Evolutionary conservation across 2,113 vertebrate species (phyloP), one percentile per base, ranked within the genome.

Genomic region (Sprattus sprattus): DNA sequence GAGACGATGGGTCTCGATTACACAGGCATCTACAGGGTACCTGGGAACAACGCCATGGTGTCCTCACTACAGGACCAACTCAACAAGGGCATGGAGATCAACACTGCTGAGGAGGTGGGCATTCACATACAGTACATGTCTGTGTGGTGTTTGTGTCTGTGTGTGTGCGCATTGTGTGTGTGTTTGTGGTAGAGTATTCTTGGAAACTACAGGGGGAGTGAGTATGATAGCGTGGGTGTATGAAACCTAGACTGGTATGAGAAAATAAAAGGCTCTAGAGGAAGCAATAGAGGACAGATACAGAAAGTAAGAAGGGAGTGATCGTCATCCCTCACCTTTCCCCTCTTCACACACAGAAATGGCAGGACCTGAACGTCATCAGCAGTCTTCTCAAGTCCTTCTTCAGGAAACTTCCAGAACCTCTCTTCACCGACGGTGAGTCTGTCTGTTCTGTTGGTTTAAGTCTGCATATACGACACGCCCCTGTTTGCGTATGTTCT

Each of bases 331-430:
- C 64, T 81, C 80, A 57, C 47, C 87, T n/a, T 44, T 50, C 20
- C 71, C 82, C 44, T 78, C 39, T 64, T 91, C 47, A n/a, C 88
- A 89, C 90, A 81, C 92, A 98, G 98, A 96, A 96, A 86, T 99
- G 98, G 97, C 97, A 99, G 91, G 98, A 99, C 88, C 94, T 98
- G 88, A 99, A 99, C 0, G 98, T 99, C 49, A 97, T 99, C 91
- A 99, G 98, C 95, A 99, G 98, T 90, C 94, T 99, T 44, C 92
- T 99, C 49, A 99, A 99, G 86, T 97, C 96, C 49, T 99, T 99
- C 93, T 99, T 99, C 93, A 91, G 97, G 52, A 99, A 99, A 89
- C 95, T 99, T 1, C 98, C 98, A 0, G 97, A 99, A 92, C 98
- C 98, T 5, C 94, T 99, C 6, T 99, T 99, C 92, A 99, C 98